Evolutionary conservation across 2,797 vertebrate genomes (phyloP).

Genomic region (Tragelaphus oryx): DNA sequence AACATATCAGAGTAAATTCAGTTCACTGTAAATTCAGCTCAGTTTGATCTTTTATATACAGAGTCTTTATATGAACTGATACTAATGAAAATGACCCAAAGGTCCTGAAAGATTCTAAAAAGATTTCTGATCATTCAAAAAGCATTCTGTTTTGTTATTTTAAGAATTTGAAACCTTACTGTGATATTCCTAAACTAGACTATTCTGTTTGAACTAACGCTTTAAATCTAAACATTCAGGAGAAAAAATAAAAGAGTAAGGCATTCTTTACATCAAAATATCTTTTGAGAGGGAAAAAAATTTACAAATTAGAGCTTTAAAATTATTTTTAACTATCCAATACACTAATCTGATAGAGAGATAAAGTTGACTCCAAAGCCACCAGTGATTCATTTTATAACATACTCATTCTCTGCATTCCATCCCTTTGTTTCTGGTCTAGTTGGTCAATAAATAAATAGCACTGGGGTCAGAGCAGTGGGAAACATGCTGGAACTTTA

Average conservation of each 20-base stretch:
- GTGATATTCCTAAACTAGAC: background rate
- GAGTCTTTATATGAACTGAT: background rate
- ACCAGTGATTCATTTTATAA: background rate
- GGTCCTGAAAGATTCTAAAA: background rate
- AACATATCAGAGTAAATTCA: background rate
- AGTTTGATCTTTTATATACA: background rate
- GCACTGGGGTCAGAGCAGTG: background rate
- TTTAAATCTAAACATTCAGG: background rate
- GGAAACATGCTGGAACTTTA: background rate
- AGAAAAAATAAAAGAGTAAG: background rate
- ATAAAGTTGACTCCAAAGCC: background rate
- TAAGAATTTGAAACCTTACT: background rate
- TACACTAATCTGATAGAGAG: background rate
- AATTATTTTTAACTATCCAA: background rate
- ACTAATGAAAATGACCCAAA: background rate
- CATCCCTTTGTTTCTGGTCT: background rate
- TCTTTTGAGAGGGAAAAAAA: background rate
- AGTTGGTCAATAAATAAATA: background rate
- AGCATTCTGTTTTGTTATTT: background rate
- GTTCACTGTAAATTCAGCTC: background rate
- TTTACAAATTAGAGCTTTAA: constrained; percentile 3
- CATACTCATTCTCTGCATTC: background rate
- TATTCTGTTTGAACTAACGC: background rate
- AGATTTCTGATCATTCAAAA: background rate
- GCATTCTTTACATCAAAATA: background rate